These are phyloP conservation scores for Tokudaia muenninki DNA, from an alignment of 2,797 vertebrate species.

Conservation along the genomic window DNA sequence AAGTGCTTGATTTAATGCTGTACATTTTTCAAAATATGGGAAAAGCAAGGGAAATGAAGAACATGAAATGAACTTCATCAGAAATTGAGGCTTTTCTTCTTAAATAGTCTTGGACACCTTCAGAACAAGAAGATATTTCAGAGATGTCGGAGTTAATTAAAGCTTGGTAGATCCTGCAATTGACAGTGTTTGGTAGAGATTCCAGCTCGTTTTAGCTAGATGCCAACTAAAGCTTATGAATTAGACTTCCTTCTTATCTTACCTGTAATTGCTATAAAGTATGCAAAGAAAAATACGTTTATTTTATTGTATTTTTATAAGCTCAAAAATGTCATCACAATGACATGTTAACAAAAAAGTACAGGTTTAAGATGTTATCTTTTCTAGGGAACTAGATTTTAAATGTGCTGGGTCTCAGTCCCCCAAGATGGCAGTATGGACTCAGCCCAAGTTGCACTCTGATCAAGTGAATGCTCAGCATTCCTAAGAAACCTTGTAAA, in stretches of 20 bases:
- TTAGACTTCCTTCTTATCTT: not conserved
- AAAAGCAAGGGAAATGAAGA: not conserved
- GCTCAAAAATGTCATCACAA: conserved; percentile 46
- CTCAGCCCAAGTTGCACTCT: not conserved
- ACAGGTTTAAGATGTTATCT: conserved; percentile 28
- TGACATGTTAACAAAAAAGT: not conserved
- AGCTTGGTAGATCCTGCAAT: not conserved
- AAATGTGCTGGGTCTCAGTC: not conserved
- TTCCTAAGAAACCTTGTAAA: not conserved
- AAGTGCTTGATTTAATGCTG: conserved; percentile 27
- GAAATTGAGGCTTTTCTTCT: not conserved
- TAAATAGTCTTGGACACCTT: not conserved
- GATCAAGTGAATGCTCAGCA: not conserved
- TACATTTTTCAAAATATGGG: not conserved
- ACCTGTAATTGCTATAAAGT: not conserved
- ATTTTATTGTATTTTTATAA: not conserved
- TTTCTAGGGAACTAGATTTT: not conserved
- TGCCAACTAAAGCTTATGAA: not conserved
- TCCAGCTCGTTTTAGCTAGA: not conserved
- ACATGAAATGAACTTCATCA: not conserved
- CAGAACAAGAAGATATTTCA: not conserved
- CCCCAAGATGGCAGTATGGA: not conserved
- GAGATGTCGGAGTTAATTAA: not conserved
- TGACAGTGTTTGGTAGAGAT: not conserved
- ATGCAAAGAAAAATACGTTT: conserved; percentile 33